phyloP scores from a whole-genome alignment of 2,113 vertebrate genomes.

The Megaptera novaeangliae region DNA sequence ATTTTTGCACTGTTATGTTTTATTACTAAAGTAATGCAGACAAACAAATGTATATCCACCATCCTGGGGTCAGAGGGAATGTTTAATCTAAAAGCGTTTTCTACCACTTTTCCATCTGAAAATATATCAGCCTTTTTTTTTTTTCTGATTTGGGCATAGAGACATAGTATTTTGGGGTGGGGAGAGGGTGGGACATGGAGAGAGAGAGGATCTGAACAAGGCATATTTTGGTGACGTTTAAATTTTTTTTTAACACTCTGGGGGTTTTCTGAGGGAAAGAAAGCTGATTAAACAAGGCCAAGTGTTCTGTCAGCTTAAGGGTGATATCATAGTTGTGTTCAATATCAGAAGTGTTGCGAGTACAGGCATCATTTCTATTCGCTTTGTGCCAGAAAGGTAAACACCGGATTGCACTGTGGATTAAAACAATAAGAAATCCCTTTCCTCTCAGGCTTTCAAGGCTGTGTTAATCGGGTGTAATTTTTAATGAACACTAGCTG shows the following conservation, averaged over 20 bases:
- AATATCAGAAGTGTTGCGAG: constrained; percentile 71
- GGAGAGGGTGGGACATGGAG: neutral
- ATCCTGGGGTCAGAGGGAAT: constrained; percentile 25
- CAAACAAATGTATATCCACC: constrained; percentile 60
- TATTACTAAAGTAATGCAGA: constrained; percentile 70
- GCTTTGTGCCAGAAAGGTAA: constrained; percentile 72
- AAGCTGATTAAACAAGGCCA: constrained; percentile 78
- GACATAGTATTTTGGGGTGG: neutral
- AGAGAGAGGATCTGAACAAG: neutral
- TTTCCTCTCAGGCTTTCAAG: constrained; percentile 76
- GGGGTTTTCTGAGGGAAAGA: constrained; percentile 35
- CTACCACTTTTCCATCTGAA: constrained; percentile 29
- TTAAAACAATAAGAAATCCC: constrained; percentile 81
- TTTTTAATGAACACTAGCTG: constrained; percentile 83
- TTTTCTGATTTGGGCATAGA: neutral
- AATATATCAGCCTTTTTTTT: neutral
- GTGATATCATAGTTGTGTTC: constrained; percentile 68
- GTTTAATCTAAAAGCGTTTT: constrained; percentile 57
- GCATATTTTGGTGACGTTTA: constrained; percentile 35
- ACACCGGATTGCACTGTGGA: constrained; percentile 58
- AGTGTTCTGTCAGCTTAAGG: constrained; percentile 72
- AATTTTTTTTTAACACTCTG: neutral
- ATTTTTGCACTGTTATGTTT: constrained; percentile 66
- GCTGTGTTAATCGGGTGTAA: constrained; percentile 83
- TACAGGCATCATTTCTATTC: constrained; percentile 73